Conservation (phyloP, 1,140 invertebrate genomes). For the Pogonomyrmex californicus region DNA sequence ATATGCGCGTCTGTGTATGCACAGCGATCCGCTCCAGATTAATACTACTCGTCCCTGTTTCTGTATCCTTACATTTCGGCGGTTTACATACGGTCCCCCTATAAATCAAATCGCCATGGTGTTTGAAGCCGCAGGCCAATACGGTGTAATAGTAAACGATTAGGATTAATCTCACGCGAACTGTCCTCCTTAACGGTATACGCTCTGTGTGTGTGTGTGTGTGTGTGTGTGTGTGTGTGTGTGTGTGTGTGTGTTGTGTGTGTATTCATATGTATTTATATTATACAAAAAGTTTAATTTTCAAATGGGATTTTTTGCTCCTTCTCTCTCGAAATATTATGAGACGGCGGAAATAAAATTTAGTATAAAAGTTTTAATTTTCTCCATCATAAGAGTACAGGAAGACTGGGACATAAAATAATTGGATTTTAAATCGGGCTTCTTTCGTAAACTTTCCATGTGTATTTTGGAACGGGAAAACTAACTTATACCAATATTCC, state of each 20-base stretch:
- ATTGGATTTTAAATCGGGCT: constrained; percentile 49
- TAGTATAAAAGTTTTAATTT: constrained; percentile 49
- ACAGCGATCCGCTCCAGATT: constrained; percentile 28
- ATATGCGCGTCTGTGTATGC: neutral
- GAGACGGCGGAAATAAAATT: constrained; percentile 36
- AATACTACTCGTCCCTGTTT: constrained; percentile 37
- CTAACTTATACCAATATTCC: constrained; percentile 28
- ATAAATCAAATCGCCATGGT: constrained; percentile 49
- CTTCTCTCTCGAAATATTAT: constrained; percentile 10
- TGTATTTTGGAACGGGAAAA: neutral
- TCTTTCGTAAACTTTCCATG: constrained; percentile 25
- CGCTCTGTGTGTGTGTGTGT: neutral
- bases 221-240: no score
- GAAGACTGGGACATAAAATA: constrained; percentile 18
- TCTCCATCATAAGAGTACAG: constrained; percentile 21
- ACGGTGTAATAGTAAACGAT: constrained; percentile 42
- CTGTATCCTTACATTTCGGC: constrained; percentile 54
- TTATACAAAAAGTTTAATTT: constrained; percentile 9
- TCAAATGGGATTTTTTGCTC: constrained; percentile 22
- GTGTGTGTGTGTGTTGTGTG: neutral
- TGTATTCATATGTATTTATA: neutral
- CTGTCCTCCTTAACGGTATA: neutral
- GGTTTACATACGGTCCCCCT: constrained; percentile 31
- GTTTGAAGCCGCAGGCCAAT: constrained; percentile 16
- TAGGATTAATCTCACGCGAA: constrained; percentile 47